These are phyloP conservation scores for Carabus problematicus DNA, from an alignment of 2,888 invertebrate genomes.

Conservation along the genomic window DNA sequence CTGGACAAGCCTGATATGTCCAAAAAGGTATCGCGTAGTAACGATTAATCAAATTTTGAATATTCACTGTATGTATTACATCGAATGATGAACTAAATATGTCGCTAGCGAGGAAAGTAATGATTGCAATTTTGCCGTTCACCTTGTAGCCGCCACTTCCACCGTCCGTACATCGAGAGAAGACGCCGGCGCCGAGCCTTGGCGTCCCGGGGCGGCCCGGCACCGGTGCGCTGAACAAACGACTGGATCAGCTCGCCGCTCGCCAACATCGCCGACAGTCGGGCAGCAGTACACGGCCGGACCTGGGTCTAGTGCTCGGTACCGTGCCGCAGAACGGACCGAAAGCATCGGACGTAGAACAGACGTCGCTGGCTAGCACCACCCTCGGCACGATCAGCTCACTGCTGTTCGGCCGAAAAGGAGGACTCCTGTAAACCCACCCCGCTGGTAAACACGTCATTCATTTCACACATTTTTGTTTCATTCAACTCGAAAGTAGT, in stretches of 20 bases:
- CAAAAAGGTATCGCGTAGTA: conserved; percentile 33
- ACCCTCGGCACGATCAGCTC: conserved; percentile 80
- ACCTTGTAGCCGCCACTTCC: conserved; percentile 45
- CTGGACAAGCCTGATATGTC: conserved; percentile 26
- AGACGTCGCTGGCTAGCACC: conserved; percentile 47
- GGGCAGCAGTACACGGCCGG: conserved; percentile 65
- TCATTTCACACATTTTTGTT: too few relatives aligned
- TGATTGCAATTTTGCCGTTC: too few relatives aligned
- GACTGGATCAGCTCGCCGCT: conserved; percentile 59
- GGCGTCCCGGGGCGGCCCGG: conserved; percentile 70
- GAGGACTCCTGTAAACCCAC: conserved; percentile 67
- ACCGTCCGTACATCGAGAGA: conserved; percentile 41
- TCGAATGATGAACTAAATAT: too few relatives aligned
- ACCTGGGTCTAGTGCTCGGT: conserved; percentile 65
- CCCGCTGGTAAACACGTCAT: too few relatives aligned
- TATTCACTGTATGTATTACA: too few relatives aligned
- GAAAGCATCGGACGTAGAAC: conserved; percentile 43
- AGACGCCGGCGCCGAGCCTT: conserved; percentile 53
- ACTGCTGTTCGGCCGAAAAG: conserved; percentile 83
- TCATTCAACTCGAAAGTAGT: too few relatives aligned
- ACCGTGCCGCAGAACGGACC: conserved; percentile 51
- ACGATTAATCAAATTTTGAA: too few relatives aligned
- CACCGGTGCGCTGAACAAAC: conserved; percentile 63
- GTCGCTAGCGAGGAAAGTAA: too few relatives aligned
- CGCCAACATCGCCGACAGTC: conserved; percentile 64